Evolutionary conservation across 2,113 vertebrate genomes (phyloP).

Genomic region (Drymodes brunneopygia): DNA sequence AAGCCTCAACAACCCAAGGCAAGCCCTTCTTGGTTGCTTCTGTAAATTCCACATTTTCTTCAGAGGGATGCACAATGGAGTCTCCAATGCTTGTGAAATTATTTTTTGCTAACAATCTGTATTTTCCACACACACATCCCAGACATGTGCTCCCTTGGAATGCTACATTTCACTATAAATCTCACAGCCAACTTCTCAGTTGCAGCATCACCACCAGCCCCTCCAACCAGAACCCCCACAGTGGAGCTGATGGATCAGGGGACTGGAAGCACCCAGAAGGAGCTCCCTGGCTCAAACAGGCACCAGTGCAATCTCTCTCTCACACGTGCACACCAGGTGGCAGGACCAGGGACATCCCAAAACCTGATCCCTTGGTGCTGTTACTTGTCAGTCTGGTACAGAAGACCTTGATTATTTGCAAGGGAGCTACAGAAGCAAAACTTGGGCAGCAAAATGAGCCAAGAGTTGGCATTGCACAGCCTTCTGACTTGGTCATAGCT

Average conservation of each 20-base stretch:
- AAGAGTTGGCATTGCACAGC: not conserved
- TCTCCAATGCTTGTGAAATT: not conserved
- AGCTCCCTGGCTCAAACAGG: not conserved
- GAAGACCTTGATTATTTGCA: not conserved
- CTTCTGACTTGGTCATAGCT: not conserved
- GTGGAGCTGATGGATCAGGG: not conserved
- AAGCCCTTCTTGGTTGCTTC: not conserved
- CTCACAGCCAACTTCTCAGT: not conserved
- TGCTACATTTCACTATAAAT: not conserved
- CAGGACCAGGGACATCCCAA: not conserved
- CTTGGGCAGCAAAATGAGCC: not conserved
- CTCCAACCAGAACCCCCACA: not conserved
- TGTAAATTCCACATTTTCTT: not conserved
- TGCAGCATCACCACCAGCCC: not conserved
- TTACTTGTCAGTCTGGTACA: not conserved
- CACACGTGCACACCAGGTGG: not conserved
- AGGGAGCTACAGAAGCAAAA: not conserved
- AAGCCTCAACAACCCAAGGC: not conserved
- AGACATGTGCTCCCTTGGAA: not conserved
- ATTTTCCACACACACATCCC: not conserved
- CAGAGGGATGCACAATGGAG: not conserved
- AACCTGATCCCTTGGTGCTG: not conserved
- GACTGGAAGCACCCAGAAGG: not conserved
- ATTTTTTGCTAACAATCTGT: not conserved
- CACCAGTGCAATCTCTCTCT: not conserved